Evolutionary conservation across 2,113 vertebrate genomes (phyloP).

Genomic region (Aramus guarauna): DNA sequence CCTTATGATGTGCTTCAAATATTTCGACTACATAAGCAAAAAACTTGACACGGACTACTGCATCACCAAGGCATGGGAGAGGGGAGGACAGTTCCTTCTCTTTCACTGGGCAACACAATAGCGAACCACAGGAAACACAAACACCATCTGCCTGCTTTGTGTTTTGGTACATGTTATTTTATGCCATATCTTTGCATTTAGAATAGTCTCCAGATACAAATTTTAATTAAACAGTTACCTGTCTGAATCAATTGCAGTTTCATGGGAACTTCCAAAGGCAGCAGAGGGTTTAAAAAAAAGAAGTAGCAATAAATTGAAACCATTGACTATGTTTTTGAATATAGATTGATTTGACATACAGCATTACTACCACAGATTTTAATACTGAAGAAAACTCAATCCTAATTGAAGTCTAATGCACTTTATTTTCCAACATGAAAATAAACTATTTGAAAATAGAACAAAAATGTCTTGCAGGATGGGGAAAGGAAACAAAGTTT

Average conservation of each 20-base stretch:
- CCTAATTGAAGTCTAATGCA: neutral
- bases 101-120: neutral
- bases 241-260: constrained; percentile 62
- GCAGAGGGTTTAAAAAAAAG: constrained; percentile 68
- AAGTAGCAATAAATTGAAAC: constrained; percentile 63
- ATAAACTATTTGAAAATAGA: neutral
- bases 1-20: neutral
- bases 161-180: neutral
- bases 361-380: neutral
- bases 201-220: neutral
- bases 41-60: neutral
- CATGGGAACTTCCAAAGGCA: constrained; percentile 74
- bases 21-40: neutral
- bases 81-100: neutral
- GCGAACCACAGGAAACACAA: constrained; percentile 42
- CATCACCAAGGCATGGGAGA: neutral
- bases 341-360: constrained; percentile 8
- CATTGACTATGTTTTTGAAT: neutral
- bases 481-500: neutral
- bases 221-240: constrained; percentile 70
- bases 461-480: neutral
- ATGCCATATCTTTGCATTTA: constrained; percentile 40
- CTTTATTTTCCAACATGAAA: neutral
- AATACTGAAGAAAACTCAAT: neutral
- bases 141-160: constrained; percentile 26